A percentile compares a stretch with the other conserved stretches of the same genome.
phyloP scores from a whole-genome alignment of 1,140 invertebrate species.

The Acyrthosiphon pisum region DNA sequence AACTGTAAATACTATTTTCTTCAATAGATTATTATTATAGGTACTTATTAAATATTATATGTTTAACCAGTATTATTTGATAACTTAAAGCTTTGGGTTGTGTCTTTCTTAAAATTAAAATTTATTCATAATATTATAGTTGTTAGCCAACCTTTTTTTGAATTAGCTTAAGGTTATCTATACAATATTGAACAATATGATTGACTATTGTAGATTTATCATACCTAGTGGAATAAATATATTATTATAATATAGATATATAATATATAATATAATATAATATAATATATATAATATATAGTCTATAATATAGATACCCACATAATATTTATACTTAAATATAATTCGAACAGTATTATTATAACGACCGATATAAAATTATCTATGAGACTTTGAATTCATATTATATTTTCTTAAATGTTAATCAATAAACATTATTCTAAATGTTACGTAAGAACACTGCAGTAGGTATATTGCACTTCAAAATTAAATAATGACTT shows the following conservation, averaged over 20 bases:
- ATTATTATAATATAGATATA: too few relatives aligned
- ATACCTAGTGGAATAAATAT: not conserved
- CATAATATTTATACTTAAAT: not conserved
- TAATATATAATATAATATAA: too few relatives aligned
- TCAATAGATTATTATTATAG: not conserved
- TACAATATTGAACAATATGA: not conserved
- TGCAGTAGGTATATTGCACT: constrained; percentile 12
- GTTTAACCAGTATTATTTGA: not conserved
- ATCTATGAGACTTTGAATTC: not conserved
- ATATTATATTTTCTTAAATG: not conserved
- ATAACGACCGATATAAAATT: not conserved
- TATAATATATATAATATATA: too few relatives aligned
- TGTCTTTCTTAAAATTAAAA: not conserved
- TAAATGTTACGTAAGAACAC: not conserved
- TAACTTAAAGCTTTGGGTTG: not conserved
- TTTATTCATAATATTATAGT: not conserved
- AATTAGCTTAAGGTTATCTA: not conserved
- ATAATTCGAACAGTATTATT: not conserved
- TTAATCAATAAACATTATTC: not conserved
- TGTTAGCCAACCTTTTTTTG: not conserved
- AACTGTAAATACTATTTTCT: not conserved
- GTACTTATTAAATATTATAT: too few relatives aligned
- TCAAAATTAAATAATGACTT: constrained; percentile 2
- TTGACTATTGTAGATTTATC: not conserved
- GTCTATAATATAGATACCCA: too few relatives aligned